These are phyloP conservation scores for Neodiprion lecontei DNA, from an alignment of 1,140 invertebrate genomes.

Conservation along the genomic window DNA sequence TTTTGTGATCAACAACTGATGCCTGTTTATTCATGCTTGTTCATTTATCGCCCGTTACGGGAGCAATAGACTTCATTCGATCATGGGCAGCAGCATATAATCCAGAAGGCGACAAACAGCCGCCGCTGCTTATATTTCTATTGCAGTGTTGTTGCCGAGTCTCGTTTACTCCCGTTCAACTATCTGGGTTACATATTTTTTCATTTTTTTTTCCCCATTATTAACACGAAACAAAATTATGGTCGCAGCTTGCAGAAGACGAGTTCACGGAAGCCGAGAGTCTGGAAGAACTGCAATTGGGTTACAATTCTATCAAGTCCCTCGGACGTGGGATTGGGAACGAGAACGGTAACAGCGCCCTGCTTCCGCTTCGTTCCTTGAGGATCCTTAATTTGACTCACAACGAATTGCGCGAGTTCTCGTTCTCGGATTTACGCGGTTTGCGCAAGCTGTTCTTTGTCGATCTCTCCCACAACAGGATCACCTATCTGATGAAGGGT, in stretches of 20 bases:
- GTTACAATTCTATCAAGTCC: slow-evolving; percentile 72
- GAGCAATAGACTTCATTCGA: too few species aligned
- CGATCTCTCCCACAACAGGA: slow-evolving; percentile 79
- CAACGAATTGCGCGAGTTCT: slow-evolving; percentile 79
- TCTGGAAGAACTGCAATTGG: slow-evolving; percentile 72
- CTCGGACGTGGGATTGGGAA: slow-evolving; percentile 51
- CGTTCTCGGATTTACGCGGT: slow-evolving; percentile 76
- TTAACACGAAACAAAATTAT: neutral
- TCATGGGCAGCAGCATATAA: too few species aligned
- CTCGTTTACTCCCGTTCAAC: too few species aligned
- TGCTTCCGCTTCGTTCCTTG: slow-evolving; percentile 72
- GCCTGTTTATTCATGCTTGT: too few species aligned
- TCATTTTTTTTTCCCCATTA: too few species aligned
- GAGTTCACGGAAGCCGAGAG: slow-evolving; percentile 74
- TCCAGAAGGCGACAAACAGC: too few species aligned
- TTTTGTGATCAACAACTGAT: too few species aligned
- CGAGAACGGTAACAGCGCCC: slow-evolving; percentile 67
- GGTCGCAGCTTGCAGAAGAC: slow-evolving; percentile 71
- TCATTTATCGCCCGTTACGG: too few species aligned
- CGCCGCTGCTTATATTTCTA: too few species aligned
- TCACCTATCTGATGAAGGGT: slow-evolving; percentile 67
- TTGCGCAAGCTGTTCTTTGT: slow-evolving; percentile 70
- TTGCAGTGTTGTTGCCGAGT: too few species aligned
- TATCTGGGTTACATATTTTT: too few species aligned
- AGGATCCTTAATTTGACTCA: slow-evolving; percentile 75